phyloP scores from a whole-genome alignment of 30 jellyfish, hydroid and myxozoan species.

The Chironex yamaguchii region DNA sequence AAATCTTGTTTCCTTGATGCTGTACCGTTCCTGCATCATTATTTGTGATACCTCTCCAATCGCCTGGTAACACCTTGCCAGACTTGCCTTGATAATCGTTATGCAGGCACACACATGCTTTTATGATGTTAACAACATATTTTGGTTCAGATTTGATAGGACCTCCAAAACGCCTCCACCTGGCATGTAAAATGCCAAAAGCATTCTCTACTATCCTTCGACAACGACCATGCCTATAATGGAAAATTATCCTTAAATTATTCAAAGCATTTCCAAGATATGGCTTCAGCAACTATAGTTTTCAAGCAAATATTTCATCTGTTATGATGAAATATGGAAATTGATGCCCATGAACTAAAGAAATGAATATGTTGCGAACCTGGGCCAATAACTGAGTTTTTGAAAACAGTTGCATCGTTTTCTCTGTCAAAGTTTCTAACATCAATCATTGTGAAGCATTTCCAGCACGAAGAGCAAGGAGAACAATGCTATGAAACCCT shows the following conservation, averaged over 20 bases:
- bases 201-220: slow-evolving; percentile 48
- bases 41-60: too few relatives aligned
- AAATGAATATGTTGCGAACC: too few relatives aligned
- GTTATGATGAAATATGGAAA: slow-evolving; percentile 44
- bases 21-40: too few relatives aligned
- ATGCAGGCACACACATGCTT: slow-evolving; percentile 54
- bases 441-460: slow-evolving; percentile 65
- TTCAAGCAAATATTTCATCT: slow-evolving; percentile 41
- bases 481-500: slow-evolving; percentile 36
- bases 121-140: slow-evolving; percentile 22
- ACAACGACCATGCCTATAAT: slow-evolving; percentile 21
- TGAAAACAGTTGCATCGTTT: slow-evolving; percentile 45
- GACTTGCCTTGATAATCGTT: too few relatives aligned
- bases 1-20: too few relatives aligned
- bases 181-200: slow-evolving; percentile 20
- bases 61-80: too few relatives aligned
- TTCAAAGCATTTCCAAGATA: slow-evolving; percentile 10
- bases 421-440: slow-evolving; percentile 46
- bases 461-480: slow-evolving; percentile 54
- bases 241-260: background rate
- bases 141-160: slow-evolving; percentile 61
- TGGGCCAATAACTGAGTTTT: background rate
- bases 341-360: background rate
- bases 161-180: slow-evolving; percentile 43
- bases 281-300: slow-evolving; percentile 41